Conservation (phyloP, 1,140 invertebrate species). For the Cydia amplana region DNA sequence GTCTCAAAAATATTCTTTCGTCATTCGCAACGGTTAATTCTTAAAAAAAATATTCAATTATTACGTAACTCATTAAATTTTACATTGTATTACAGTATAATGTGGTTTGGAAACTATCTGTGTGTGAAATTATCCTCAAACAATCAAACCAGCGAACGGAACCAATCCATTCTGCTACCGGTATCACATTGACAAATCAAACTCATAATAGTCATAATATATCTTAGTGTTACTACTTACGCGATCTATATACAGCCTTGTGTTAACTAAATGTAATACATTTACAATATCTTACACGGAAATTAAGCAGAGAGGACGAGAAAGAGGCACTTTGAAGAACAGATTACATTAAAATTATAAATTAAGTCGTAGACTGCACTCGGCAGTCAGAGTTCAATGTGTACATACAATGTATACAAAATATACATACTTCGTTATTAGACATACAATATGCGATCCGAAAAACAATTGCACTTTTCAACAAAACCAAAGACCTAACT, state of each 20-base stretch:
- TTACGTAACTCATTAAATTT: conserved; percentile 6
- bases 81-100: neutral
- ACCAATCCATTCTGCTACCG: conserved; percentile 15
- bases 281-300: conserved; percentile 76
- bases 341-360: conserved; percentile 60
- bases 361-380: conserved; percentile 57
- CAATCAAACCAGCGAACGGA: neutral
- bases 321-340: conserved; percentile 75
- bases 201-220: conserved; percentile 40
- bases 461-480: conserved; percentile 65
- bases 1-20: neutral
- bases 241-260: conserved; percentile 65
- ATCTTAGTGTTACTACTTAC: conserved; percentile 58
- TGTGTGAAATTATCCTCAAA: neutral
- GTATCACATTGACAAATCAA: conserved; percentile 61
- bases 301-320: conserved; percentile 66
- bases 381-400: conserved; percentile 42
- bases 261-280: conserved; percentile 63
- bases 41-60: conserved; percentile 4
- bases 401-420: conserved; percentile 51
- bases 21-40: neutral
- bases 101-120: neutral
- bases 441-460: conserved; percentile 48
- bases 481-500: conserved; percentile 62
- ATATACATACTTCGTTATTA: conserved; percentile 70